Conservation (phyloP, 2,888 invertebrate species). For the Ferrisia virgata region DNA sequence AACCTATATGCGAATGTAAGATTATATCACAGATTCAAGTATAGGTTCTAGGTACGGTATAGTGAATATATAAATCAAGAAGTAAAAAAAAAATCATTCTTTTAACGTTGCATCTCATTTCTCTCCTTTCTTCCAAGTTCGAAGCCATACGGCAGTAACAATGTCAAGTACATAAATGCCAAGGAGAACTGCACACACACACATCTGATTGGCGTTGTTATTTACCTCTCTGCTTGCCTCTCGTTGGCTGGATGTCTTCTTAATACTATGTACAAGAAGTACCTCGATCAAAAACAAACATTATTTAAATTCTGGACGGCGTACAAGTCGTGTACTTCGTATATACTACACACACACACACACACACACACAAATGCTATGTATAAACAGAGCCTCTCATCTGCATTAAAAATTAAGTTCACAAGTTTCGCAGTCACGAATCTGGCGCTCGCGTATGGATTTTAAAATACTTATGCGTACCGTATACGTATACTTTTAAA, state of each 20-base stretch:
- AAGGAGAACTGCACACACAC: neutral
- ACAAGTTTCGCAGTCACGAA: constrained; percentile 13
- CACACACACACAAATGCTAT: too few species aligned
- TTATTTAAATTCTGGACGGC: neutral
- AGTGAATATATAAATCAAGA: too few species aligned
- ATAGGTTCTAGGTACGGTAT: neutral
- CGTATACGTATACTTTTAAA: neutral
- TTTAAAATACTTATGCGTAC: neutral
- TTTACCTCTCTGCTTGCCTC: neutral
- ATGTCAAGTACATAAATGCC: constrained; percentile 15
- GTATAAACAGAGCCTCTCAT: neutral
- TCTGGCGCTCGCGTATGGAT: neutral
- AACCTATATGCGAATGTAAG: too few species aligned
- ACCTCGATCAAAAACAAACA: neutral
- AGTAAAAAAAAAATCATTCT: neutral
- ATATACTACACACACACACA: too few species aligned
- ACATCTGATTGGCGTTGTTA: neutral
- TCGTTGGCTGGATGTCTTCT: too few species aligned
- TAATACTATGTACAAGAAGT: too few species aligned
- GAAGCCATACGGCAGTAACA: neutral
- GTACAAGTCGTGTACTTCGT: neutral
- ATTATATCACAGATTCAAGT: neutral
- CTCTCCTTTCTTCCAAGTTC: neutral
- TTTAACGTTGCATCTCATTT: neutral
- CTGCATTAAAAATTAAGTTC: constrained; percentile 15